Base-by-base conservation (phyloP, 2,797 vertebrate species). In the Enteromius anoplus region DNA sequence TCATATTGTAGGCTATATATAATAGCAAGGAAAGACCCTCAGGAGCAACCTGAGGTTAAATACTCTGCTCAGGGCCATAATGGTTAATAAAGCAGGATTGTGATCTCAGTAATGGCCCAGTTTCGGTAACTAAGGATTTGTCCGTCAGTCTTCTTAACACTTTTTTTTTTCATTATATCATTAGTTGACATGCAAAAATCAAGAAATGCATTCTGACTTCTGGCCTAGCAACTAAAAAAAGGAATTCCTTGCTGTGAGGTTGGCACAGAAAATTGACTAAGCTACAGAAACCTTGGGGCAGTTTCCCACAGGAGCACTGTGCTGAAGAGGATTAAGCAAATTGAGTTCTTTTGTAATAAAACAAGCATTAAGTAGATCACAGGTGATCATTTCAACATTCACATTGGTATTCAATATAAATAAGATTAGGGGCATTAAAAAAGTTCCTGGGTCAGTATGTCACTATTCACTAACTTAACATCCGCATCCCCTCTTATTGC, bases 331-430 rank as follows among this genome's bases (percentile, higher is more conserved):
- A 79, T 65, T 60, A 37, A 15, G 26, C 32, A 79, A 82, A 42
- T 68, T 21, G 23, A 45, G 62, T 47, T 23, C 8, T 82, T 81
- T 85, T 69, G 75, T 92, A 90, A 93, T 93, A 93, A 93, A 93
- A 90, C 88, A 66, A 90, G 92, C 34, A 91, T 93, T 93, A 92
- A 78, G 78, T 88, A 71, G 86, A 90, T 86, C 70, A 76, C 85
- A 87, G 66, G 45, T 82, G 77, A 84, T 86, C 82, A 85, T 88
- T 87, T 65, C 62, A 86, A 88, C 88, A 88, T 85, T 53, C 47
- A 80, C 79, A 88, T 85, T 81, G 78, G 83, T 90, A 81, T 88
- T 87, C 85, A 93, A 92, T 93, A 89, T 90, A 76, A 81, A 87
- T 40, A 85, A 88, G 85, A 88, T 11, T 70, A 55, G 55, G 62